Evolutionary conservation across 2,113 vertebrate genomes (phyloP), one percentile per base, ranked within the genome.

Genomic region (Macquaria ambigua): DNA sequence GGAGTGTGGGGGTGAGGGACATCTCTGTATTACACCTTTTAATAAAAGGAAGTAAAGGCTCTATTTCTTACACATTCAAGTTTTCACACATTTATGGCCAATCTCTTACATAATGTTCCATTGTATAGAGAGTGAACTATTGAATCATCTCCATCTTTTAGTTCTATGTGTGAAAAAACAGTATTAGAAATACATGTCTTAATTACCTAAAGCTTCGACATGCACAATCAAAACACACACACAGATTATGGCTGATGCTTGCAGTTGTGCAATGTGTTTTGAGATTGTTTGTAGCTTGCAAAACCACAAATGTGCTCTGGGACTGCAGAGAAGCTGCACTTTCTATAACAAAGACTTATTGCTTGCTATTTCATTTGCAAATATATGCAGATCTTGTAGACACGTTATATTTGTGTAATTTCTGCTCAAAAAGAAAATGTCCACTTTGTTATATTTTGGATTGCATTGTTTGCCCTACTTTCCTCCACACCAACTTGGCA

Each of bases 401-500:
- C 82, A 56, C 86, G 78, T 79, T 61, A 71, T 55, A 86, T 87
- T 77, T 79, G 70, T 77, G 72, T 89, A 80, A 85, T 83, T 89
- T 77, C 79, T 41, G 46, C 70, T 84, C 85, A 71, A 70, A 86
- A 75, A 69, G 12, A 83, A 88, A 87, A 64, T 37, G 84, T 87
- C 81, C 83, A 80, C 83, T 86, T 86, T 85, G 84, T 88, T 88
- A 77, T 87, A 53, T 83, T 90, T 77, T 75, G 81, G 68, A 77
- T 46, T 56, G 77, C 81, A 81, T 83, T 88, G 87, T 90, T 83
- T 77, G 90, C 69, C 84, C 90, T 91, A 91, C 90, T 90, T 93
- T 88, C 52, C 79, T 46, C 68, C 73, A 77, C 79, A 87, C 71
- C 66, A 77, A 71, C 75, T 90, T 87, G 87, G 89, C 87, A 86